Evolutionary conservation across 2,113 vertebrate species (phyloP).

Genomic region (Indri indri): DNA sequence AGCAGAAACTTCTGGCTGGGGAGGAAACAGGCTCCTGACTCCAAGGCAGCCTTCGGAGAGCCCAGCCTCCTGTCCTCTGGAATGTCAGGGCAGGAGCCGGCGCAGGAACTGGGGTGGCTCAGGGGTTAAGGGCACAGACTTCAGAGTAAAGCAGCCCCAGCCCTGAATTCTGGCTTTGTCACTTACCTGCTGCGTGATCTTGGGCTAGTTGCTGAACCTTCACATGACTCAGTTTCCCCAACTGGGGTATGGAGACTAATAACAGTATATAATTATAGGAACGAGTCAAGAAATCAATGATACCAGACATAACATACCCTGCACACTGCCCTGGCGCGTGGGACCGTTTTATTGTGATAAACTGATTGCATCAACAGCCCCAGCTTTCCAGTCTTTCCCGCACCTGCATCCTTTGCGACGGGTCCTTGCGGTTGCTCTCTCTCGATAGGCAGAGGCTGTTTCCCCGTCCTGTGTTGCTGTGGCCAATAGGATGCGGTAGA

Average conservation of each 20-base stretch:
- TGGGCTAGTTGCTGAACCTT: not conserved
- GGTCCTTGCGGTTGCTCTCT: not conserved
- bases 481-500: not conserved
- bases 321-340: accelerated
- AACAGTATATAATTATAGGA: not conserved
- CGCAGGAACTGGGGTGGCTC: accelerated
- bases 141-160: not conserved
- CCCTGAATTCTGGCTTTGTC: not conserved
- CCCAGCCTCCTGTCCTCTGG: not conserved
- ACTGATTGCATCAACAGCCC: not conserved
- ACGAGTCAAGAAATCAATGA: not conserved
- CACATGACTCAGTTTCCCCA: not conserved
- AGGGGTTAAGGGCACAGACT: accelerated
- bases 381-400: accelerated
- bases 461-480: not conserved
- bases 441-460: not conserved
- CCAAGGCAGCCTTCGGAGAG: not conserved
- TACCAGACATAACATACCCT: accelerated
- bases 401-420: accelerated
- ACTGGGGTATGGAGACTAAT: not conserved
- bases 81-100: accelerated
- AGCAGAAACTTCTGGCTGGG: constrained; percentile 45
- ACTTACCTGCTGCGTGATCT: not conserved
- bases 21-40: not conserved
- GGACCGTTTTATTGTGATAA: not conserved